Percentiles rank a stretch among this genome's conserved stretches.
phyloP scores from a whole-genome alignment of 2,797 vertebrate species.

The Chloroceryle inda region DNA sequence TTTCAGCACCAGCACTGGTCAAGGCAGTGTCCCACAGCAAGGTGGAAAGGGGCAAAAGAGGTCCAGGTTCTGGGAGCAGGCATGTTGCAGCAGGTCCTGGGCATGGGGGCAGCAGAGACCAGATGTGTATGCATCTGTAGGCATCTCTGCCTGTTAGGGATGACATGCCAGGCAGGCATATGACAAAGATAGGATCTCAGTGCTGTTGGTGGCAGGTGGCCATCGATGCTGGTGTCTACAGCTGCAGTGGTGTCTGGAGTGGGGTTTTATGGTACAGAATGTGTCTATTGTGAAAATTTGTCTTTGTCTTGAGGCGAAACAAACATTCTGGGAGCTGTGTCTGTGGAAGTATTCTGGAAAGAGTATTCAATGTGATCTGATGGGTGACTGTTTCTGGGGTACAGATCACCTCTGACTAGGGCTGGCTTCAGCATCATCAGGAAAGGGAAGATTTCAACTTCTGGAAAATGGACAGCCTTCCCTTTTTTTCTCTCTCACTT shows the following conservation, averaged over 20 bases:
- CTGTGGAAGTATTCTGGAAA: not conserved
- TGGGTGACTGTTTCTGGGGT: not conserved
- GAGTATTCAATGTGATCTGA: not conserved
- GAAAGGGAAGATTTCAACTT: not conserved
- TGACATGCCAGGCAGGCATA: fast-evolving
- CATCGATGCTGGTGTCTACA: fast-evolving
- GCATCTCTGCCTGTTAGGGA: fast-evolving
- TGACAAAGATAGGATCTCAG: not conserved
- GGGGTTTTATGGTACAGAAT: not conserved
- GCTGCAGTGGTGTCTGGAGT: not conserved
- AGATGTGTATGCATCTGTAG: fast-evolving
- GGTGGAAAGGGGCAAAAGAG: not conserved
- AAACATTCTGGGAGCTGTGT: not conserved
- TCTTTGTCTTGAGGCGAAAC: conserved; percentile 11
- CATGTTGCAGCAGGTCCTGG: fast-evolving
- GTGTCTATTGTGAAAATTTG: not conserved
- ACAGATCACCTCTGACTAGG: not conserved
- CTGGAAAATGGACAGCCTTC: not conserved
- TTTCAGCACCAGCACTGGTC: not conserved
- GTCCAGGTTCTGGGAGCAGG: not conserved
- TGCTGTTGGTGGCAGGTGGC: not conserved
- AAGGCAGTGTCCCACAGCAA: not conserved
- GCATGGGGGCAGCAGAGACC: fast-evolving
- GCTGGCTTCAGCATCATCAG: not conserved
- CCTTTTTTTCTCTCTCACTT: not conserved